Conservation (phyloP, 1,140 invertebrate genomes). For the Magallana angulata region DNA sequence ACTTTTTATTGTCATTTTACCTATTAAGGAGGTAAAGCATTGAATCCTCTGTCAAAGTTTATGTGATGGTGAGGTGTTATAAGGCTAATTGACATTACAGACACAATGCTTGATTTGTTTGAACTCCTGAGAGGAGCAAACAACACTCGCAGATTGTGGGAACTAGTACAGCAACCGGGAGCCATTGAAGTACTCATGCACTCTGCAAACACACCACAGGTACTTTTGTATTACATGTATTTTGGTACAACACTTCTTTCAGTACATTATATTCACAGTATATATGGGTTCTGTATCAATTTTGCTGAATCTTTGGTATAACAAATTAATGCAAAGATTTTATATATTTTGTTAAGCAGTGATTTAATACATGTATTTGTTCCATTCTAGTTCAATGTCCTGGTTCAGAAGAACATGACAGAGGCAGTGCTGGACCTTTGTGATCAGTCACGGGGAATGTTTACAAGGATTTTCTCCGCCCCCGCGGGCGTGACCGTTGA, state of each 20-base stretch:
- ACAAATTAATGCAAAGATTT: too few species aligned
- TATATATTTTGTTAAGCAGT: too few species aligned
- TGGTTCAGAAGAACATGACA: slow-evolving; percentile 50
- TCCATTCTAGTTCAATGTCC: slow-evolving; percentile 52
- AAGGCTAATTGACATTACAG: slow-evolving; percentile 37
- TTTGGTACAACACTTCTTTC: too few species aligned
- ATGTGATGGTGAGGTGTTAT: too few species aligned
- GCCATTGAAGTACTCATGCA: slow-evolving; percentile 60
- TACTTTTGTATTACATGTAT: neutral
- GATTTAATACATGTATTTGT: too few species aligned
- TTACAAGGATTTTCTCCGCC: slow-evolving; percentile 24
- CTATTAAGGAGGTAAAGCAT: too few species aligned
- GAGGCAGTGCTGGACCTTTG: slow-evolving; percentile 50
- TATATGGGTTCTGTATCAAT: too few species aligned
- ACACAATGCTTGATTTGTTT: slow-evolving; percentile 51
- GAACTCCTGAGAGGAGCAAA: slow-evolving; percentile 55
- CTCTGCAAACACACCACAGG: slow-evolving; percentile 62
- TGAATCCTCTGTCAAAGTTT: too few species aligned
- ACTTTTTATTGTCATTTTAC: too few species aligned
- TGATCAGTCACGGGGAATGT: slow-evolving; percentile 9
- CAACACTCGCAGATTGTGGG: slow-evolving; percentile 53
- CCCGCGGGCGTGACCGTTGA: neutral
- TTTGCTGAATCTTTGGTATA: too few species aligned
- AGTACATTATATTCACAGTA: too few species aligned
- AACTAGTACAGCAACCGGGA: slow-evolving; percentile 58